Evolutionary conservation across 2,797 vertebrate genomes (phyloP).

Genomic region (Myiothlypis coronata): DNA sequence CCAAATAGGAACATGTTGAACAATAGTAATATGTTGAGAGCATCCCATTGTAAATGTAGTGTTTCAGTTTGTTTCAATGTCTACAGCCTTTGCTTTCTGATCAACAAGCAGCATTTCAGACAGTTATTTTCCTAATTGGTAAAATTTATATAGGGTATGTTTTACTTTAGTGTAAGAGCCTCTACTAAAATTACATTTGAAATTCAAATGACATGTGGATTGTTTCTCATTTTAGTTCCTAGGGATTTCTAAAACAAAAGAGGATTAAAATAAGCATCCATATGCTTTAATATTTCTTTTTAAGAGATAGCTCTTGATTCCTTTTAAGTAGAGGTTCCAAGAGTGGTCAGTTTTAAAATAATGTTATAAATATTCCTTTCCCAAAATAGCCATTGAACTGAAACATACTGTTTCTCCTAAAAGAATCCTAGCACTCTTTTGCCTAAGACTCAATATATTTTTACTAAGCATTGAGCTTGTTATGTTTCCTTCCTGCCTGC

Average conservation of each 20-base stretch:
- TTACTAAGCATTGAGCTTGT: neutral
- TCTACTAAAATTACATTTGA: neutral
- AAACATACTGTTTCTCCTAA: neutral
- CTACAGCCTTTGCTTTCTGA: neutral
- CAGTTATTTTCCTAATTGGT: neutral
- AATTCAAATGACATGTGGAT: neutral
- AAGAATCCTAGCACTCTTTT: neutral
- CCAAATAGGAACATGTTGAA: neutral
- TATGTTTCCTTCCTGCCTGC: neutral
- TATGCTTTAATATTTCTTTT: neutral
- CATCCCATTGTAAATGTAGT: neutral
- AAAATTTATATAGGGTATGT: neutral
- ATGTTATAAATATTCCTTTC: neutral
- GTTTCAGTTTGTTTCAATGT: neutral
- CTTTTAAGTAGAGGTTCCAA: neutral
- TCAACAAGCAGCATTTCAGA: neutral
- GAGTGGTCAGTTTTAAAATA: neutral
- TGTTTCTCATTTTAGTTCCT: neutral
- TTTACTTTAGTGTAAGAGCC: neutral
- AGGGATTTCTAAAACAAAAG: neutral
- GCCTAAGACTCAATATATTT: neutral
- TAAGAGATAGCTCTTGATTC: neutral
- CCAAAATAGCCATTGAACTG: neutral
- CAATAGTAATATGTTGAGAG: neutral
- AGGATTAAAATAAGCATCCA: neutral